Percentiles rank a stretch among this genome's conserved stretches.
Conservation (phyloP, 2,113 vertebrate genomes). For the Ovibos moschatus region DNA sequence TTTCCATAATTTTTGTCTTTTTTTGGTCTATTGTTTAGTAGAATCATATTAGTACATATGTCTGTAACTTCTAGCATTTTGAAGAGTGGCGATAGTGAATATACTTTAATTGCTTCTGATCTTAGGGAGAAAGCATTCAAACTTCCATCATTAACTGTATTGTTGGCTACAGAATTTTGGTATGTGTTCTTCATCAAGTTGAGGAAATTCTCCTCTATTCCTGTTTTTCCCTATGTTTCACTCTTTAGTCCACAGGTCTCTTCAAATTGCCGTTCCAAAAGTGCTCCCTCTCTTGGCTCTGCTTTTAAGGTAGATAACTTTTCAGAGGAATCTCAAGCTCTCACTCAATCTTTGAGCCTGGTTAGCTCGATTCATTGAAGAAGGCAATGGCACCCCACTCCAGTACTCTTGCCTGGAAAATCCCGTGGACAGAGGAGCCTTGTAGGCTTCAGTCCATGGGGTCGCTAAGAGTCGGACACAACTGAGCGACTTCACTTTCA, state of each 20-base stretch:
- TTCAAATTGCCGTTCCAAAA: not conserved
- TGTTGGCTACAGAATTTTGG: not conserved
- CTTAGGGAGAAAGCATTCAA: not conserved
- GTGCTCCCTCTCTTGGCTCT: not conserved
- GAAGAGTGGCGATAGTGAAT: not conserved
- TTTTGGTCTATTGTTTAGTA: not conserved
- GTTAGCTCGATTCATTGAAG: not conserved
- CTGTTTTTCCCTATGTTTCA: not conserved
- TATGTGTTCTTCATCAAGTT: not conserved
- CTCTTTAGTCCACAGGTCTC: not conserved
- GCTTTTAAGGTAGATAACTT: not conserved
- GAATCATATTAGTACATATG: accelerated
- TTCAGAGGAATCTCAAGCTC: not conserved
- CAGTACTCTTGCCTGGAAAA: no score
- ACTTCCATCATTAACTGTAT: not conserved
- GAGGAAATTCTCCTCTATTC: not conserved
- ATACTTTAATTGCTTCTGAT: not conserved
- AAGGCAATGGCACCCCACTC: no score
- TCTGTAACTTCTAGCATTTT: not conserved
- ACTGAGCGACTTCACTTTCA: no score
- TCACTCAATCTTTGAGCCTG: not conserved
- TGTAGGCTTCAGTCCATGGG: no score
- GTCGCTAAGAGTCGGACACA: no score
- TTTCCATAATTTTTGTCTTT: not conserved
- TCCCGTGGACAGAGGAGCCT: no score